phyloP scores from a whole-genome alignment of 2,797 vertebrate genomes.

The Geotrypetes seraphini region DNA sequence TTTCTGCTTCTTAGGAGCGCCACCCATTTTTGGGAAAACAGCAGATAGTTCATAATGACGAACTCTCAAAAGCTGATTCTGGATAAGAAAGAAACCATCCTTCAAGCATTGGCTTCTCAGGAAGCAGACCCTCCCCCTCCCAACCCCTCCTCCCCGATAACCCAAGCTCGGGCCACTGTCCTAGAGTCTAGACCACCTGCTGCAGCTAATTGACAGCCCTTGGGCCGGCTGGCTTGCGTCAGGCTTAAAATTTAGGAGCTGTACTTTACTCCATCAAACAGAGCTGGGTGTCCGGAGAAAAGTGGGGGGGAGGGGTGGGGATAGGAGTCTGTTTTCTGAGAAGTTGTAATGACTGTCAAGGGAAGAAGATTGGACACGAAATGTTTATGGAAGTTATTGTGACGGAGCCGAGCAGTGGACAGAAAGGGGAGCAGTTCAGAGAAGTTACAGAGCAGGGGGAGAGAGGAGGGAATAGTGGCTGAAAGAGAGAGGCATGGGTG shows the following conservation, averaged over 20 bases:
- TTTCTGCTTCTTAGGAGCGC: no score
- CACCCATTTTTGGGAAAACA: no score
- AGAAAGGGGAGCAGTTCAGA: background rate
- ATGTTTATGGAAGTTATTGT: background rate
- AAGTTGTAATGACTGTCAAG: fast-evolving
- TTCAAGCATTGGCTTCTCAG: no score
- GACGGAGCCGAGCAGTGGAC: background rate
- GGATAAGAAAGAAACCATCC: no score
- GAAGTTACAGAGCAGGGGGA: background rate
- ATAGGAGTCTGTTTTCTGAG: background rate
- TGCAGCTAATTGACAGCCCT: constrained; percentile 1
- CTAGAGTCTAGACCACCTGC: fast-evolving
- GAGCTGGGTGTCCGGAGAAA: constrained; percentile 9
- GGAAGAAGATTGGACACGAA: no score
- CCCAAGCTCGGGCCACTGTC: background rate
- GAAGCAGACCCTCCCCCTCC: no score
- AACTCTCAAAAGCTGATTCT: no score
- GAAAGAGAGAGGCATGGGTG: background rate
- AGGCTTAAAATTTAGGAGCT: constrained; percentile 2
- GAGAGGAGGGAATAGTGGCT: no score
- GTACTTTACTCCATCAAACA: fast-evolving
- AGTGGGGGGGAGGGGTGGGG: fast-evolving
- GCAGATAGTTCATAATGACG: no score
- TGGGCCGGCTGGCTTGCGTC: constrained; percentile 22
- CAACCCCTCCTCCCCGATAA: no score